Conservation (phyloP, 2,113 vertebrate species). For the Lamprologus ornatipinnis region DNA sequence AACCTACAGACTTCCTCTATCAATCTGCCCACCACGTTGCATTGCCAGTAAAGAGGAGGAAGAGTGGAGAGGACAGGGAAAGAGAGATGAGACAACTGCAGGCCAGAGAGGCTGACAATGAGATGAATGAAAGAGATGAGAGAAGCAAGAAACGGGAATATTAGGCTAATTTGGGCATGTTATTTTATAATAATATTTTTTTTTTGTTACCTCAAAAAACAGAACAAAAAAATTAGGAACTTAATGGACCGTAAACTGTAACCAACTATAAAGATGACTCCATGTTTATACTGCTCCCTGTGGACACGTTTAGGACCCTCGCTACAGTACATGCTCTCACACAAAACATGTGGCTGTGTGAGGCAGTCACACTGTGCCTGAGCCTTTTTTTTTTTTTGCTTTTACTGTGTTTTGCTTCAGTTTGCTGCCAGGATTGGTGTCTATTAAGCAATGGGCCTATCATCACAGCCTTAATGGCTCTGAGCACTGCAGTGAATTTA, state of each 20-base stretch:
- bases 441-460: conserved; percentile 33
- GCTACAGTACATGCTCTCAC: conserved; percentile 4
- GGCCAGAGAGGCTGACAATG: not conserved
- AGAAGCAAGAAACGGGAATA: not conserved
- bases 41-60: conserved; percentile 51
- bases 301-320: conserved; percentile 47
- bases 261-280: conserved; percentile 47
- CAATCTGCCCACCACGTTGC: conserved; percentile 59
- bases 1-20: conserved; percentile 69
- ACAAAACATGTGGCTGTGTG: not conserved
- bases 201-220: not conserved
- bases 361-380: not conserved
- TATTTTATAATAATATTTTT: not conserved
- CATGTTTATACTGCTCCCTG: conserved; percentile 56
- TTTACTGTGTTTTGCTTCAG: conserved; percentile 38
- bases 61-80: not conserved
- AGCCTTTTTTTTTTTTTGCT: not conserved
- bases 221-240: not conserved
- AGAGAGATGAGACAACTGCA: conserved; percentile 4
- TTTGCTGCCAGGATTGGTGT: conserved; percentile 34
- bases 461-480: conserved; percentile 40
- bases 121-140: not conserved
- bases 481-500: conserved; percentile 35
- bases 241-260: not conserved
- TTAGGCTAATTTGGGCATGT: not conserved